Base-by-base conservation (phyloP, 2,888 invertebrate genomes). In the Aphodius sticticus region DNA sequence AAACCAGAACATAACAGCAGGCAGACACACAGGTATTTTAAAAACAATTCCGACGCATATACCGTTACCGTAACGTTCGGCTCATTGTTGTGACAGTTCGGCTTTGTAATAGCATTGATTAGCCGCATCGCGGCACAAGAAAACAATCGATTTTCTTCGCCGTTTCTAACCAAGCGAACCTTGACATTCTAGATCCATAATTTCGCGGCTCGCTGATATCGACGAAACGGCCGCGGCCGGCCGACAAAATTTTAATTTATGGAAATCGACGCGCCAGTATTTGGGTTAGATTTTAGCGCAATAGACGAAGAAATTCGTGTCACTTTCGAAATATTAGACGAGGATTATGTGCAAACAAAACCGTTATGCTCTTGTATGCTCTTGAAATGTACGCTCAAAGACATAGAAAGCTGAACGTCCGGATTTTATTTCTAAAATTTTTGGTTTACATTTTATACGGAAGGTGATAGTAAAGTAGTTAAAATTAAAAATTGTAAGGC, bases 121-220 rank as follows among this genome's bases (percentile, higher is more conserved):
- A 53, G 53, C 53, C 53, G 53, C 53, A 9, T 53, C 3, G 53
- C 12, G 53, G 53, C 53, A 53, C 53, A 53, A 53, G 53, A 53
- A 53, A 53, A 53, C 53, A 53, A 53, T 53, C 53, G 12, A 53
- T 53, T 53, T 53, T 53, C 53, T 53, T 53, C 53, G 12, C 53
- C 53, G 53, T 53, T 53, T 53, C 53, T 53, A 12, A 53, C 1
- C 9, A 53, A 53, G 53, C 53, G 53, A 53, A 53, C 53, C 53
- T 53, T 53, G 53, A 53, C 53, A 53, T 53, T 53, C 53, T 53
- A 53, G 53, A 53, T 53, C 53, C 53, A 53, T 53, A 53, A 53
- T 53, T 53, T 53, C 53, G 53, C 53, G 53, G 53, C 6, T 53
- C 53, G 53, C 53, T 53, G 53, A 53, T 53, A 53, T 53, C 12